Conservation (phyloP, 2,797 vertebrate species). For the Parotocinclus haroldoi region DNA sequence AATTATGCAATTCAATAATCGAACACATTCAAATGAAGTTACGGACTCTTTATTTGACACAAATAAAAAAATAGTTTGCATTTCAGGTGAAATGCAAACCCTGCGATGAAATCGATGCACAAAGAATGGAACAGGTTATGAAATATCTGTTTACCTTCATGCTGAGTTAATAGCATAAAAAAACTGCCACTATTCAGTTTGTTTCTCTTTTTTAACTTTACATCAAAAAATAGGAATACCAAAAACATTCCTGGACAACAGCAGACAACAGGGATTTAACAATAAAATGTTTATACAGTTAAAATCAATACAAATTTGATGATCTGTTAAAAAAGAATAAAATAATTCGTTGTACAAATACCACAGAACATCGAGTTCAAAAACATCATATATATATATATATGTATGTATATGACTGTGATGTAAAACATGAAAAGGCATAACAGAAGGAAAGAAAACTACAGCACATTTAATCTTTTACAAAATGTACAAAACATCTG, state of each 20-base stretch:
- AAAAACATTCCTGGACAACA: conserved; percentile 75
- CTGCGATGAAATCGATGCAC: conserved; percentile 58
- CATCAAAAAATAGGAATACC: conserved; percentile 69
- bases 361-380: conserved; percentile 86
- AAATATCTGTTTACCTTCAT: conserved; percentile 76
- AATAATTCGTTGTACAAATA: conserved; percentile 89
- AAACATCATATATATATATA: conserved; percentile 61
- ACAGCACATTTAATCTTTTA: conserved; percentile 85
- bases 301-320: conserved; percentile 75
- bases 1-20: not conserved
- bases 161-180: conserved; percentile 56
- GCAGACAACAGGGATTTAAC: conserved; percentile 71
- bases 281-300: conserved; percentile 72
- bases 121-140: conserved; percentile 60
- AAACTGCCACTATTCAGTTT: conserved; percentile 71
- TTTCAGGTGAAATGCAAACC: conserved; percentile 66
- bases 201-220: conserved; percentile 49
- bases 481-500: conserved; percentile 99
- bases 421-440: conserved; percentile 63
- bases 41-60: conserved; percentile 76
- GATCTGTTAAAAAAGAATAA: conserved; percentile 76
- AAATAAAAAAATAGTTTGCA: conserved; percentile 71
- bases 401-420: conserved; percentile 72
- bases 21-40: conserved; percentile 49
- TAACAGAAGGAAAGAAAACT: conserved; percentile 83